phyloP scores from a whole-genome alignment of 2,113 vertebrate species.

The Callorhinus ursinus region DNA sequence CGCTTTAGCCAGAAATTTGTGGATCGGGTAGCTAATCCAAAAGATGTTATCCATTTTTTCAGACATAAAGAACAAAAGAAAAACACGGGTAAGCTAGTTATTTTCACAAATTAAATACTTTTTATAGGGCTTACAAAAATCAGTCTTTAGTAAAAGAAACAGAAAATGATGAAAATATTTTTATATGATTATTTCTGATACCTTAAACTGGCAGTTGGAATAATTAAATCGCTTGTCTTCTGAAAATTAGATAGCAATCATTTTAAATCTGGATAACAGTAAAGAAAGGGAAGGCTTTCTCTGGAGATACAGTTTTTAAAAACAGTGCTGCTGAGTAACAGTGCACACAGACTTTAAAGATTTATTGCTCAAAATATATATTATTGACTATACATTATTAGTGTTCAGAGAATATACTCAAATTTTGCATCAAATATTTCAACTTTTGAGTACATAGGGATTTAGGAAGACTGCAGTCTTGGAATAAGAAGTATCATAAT shows the following conservation, averaged over 20 bases:
- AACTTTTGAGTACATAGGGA: not conserved
- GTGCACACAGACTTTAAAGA: not conserved
- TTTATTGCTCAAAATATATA: not conserved
- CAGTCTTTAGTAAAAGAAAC: not conserved
- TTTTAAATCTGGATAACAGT: not conserved
- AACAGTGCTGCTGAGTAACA: not conserved
- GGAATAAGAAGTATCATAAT: not conserved
- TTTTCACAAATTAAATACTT: conserved; percentile 7
- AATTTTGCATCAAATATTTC: conserved; percentile 39
- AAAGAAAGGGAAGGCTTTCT: not conserved
- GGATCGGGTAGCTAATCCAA: conserved; percentile 95
- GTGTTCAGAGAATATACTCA: not conserved
- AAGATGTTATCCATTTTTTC: conserved; percentile 96
- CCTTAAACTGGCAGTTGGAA: not conserved
- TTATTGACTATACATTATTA: not conserved
- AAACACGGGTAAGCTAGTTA: conserved; percentile 83
- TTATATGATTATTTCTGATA: conserved; percentile 8
- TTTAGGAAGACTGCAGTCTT: not conserved
- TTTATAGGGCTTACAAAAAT: not conserved
- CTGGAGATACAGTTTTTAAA: not conserved
- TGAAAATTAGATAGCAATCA: not conserved
- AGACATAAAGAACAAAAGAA: conserved; percentile 92
- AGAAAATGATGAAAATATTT: not conserved
- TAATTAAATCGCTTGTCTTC: conserved; percentile 45
- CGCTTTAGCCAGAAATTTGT: conserved; percentile 98